These are phyloP conservation scores for Elaphurus davidianus DNA, from an alignment of 2,113 vertebrate species.

Conservation along the genomic window DNA sequence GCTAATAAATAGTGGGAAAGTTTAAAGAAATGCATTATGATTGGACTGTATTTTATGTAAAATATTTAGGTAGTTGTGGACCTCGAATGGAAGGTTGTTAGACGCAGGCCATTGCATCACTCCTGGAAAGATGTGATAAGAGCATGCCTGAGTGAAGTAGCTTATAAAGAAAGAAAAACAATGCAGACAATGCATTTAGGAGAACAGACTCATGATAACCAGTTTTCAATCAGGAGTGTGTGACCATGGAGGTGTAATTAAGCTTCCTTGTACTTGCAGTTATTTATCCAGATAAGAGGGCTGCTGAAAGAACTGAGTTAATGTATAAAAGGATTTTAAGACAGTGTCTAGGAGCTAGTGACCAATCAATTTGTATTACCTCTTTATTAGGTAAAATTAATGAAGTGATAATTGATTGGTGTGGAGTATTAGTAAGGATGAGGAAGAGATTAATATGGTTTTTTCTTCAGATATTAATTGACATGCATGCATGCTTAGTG, in stretches of 20 bases:
- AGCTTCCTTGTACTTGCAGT: background rate
- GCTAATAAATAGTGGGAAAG: background rate
- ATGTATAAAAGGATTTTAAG: background rate
- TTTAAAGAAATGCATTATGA: background rate
- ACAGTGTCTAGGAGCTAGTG: background rate
- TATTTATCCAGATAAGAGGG: background rate
- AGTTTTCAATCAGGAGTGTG: background rate
- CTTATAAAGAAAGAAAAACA: background rate
- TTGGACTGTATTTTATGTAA: background rate
- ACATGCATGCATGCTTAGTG: background rate
- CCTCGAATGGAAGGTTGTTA: background rate
- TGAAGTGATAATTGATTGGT: background rate
- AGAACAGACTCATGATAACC: background rate
- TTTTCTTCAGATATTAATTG: background rate
- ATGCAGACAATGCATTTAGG: background rate
- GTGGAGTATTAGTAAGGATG: background rate
- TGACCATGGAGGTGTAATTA: background rate
- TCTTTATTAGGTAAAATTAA: background rate
- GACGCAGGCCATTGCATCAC: fast-evolving
- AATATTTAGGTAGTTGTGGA: background rate
- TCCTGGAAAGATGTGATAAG: background rate
- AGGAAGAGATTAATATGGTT: background rate
- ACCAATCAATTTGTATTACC: background rate
- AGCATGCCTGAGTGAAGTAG: background rate
- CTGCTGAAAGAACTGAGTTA: background rate